Base-by-base conservation (phyloP, 2,888 invertebrate genomes). In the Epinotia demarniana region DNA sequence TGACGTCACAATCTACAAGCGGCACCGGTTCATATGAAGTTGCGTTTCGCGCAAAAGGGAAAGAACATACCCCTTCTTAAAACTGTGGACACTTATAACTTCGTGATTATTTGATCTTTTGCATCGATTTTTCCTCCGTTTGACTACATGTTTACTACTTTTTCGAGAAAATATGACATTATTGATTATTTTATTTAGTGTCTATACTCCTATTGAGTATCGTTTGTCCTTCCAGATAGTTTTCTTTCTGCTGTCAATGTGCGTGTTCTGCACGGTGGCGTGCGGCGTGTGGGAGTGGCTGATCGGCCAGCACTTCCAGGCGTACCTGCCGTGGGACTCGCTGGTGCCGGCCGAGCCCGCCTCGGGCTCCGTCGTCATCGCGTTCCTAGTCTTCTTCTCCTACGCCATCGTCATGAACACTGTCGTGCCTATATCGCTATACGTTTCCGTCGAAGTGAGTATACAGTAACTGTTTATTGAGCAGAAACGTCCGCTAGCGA, bases 391-490 rank as follows among this genome's bases (percentile, higher is more conserved):
- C 81, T 99, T 99, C 96, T 99, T 99, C 95, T 99, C 99, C 55
- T 99, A 99, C 94, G 98, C 99, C 87, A 99, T 99, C 92, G 98
- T 99, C 85, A 96, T 99, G 92, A 99, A 99, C 95, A 99, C 99
- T 86, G 99, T 99, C 87, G 99, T 99, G 95, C 99, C 99, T 94
- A 99, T 99, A 91, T 99, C 99, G 85, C 96, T 99, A 80, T 99
- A 99, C 95, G 99, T 99, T 87, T 97, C 97, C 87, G 97, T 97
- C 85, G 97, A 99, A 96, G 99, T 97, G 82, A 91, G 94, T 87
- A 4, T 23, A 57, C n/a, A n/a, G n/a, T n/a, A n/a, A n/a, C n/a
- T n/a, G n/a, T n/a, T n/a, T n/a, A n/a, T n/a, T n/a, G n/a, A n/a
- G n/a, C n/a, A n/a, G n/a, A n/a, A n/a, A n/a, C n/a, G n/a, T n/a